Base-by-base conservation (phyloP, 2,888 invertebrate genomes). In the Hesperia comma region DNA sequence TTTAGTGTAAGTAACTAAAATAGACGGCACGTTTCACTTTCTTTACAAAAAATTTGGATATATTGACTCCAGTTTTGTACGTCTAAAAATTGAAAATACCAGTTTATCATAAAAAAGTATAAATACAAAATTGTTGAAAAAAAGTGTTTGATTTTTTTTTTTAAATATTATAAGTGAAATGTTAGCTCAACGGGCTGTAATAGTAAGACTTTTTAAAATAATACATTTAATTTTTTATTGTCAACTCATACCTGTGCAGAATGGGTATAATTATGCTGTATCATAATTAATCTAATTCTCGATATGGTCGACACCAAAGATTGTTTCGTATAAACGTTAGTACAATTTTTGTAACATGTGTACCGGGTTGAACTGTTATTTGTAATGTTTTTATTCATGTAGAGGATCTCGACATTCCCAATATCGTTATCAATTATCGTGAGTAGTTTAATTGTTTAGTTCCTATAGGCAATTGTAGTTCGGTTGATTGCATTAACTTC, bases 341-440 rank as follows among this genome's bases (percentile, higher is more conserved):
- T 82, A 87, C 83, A 81, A 78, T 73, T 73, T 77, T 79, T 77
- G 74, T 78, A 80, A 60, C 46, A 67, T 74, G 73, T 75, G 62
- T 75, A 74, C 72, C 70, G 81, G 82, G 83, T 84, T 85, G 84
- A 81, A 84, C 82, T 79, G 80, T 74, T 71, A 74, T 51, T 51
- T 14, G 71, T 69, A 68, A 69, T 68, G 77, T 76, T 75, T 78
- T 77, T 75, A 74, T 77, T 77, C 75, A 77, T 77, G 78, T 82
- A 80, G 87, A 54, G 69, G 75, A 88, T 90, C 86, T 91, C 89
- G 84, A 89, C 90, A 89, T 91, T 91, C 88, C 91, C 80, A 78
- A 79, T 84, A 77, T 51, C 33, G 8, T 33, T 33, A 15, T n/a
- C n/a, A n/a, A n/a, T 54, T 83, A 78, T 79, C 80, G 79, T 84